phyloP scores from a whole-genome alignment of 2,113 vertebrate species.

The Dissostichus mawsoni region DNA sequence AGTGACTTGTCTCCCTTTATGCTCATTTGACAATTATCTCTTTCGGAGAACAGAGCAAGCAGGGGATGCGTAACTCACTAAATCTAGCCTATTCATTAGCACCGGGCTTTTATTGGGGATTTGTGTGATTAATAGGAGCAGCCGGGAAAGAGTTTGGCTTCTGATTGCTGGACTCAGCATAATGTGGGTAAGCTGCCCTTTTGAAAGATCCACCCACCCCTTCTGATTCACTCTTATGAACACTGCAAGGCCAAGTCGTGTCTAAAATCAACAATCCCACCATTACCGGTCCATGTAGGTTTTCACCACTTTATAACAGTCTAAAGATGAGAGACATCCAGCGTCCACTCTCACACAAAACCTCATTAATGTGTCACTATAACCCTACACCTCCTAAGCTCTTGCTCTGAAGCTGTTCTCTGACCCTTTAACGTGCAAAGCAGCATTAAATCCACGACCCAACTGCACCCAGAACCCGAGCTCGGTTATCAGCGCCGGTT shows the following conservation, averaged over 20 bases:
- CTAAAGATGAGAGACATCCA: not conserved
- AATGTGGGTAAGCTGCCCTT: constrained; percentile 48
- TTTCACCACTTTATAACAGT: not conserved
- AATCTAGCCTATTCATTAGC: constrained; percentile 61
- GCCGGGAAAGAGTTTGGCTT: constrained; percentile 60
- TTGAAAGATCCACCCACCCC: constrained; percentile 13
- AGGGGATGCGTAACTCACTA: constrained; percentile 33
- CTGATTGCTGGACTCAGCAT: constrained; percentile 50
- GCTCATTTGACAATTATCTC: constrained; percentile 29
- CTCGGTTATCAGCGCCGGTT: constrained; percentile 46
- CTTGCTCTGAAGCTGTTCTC: not conserved
- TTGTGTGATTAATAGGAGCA: constrained; percentile 70
- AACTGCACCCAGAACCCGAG: constrained; percentile 29
- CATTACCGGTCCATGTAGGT: not conserved
- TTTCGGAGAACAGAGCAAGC: constrained; percentile 21
- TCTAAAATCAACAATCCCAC: constrained; percentile 11
- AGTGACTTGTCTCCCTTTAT: constrained; percentile 24
- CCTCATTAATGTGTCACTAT: constrained; percentile 43
- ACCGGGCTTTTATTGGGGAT: constrained; percentile 65
- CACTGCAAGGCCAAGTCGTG: not conserved
- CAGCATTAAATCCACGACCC: constrained; percentile 46
- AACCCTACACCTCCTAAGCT: constrained; percentile 30
- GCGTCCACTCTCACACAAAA: not conserved
- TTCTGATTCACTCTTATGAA: not conserved
- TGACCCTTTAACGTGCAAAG: constrained; percentile 59